Evolutionary conservation across 2,888 invertebrate genomes (phyloP).

Genomic region (Aphodius sticticus): DNA sequence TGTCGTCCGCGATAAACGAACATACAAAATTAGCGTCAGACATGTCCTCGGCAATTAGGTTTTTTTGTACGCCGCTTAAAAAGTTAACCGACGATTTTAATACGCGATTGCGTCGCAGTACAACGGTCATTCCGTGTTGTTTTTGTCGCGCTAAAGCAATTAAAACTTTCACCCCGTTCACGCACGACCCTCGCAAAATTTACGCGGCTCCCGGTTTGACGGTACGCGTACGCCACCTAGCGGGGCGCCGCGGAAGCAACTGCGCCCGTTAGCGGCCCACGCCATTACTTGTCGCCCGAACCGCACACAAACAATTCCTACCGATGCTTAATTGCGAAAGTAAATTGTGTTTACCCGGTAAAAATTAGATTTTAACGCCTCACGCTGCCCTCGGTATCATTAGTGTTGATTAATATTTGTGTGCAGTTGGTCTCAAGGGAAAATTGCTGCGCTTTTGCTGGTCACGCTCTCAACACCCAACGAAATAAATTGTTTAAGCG

Average conservation of each 20-base stretch:
- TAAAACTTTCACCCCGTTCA: neutral
- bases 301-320: neutral
- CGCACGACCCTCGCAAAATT: constrained; percentile 4
- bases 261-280: neutral
- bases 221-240: neutral
- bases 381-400: neutral
- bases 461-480: neutral
- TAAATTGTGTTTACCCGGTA: neutral
- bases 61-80: neutral
- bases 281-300: neutral
- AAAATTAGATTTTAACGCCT: neutral
- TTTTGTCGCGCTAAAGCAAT: neutral
- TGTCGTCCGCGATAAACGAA: too few relatives aligned
- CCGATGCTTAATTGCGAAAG: constrained; percentile 4
- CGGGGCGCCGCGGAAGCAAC: neutral
- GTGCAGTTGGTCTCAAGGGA: neutral
- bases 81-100: neutral
- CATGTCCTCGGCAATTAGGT: neutral
- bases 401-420: constrained; percentile 4
- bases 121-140: constrained; percentile 4
- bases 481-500: neutral
- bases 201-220: neutral
- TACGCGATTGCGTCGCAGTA: neutral
- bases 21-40: neutral
- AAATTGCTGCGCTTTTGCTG: neutral